A percentile compares a stretch with the other conserved stretches of the same genome.
Evolutionary conservation across 2,113 vertebrate genomes (phyloP).

Genomic region (Chrysochloris asiatica): DNA sequence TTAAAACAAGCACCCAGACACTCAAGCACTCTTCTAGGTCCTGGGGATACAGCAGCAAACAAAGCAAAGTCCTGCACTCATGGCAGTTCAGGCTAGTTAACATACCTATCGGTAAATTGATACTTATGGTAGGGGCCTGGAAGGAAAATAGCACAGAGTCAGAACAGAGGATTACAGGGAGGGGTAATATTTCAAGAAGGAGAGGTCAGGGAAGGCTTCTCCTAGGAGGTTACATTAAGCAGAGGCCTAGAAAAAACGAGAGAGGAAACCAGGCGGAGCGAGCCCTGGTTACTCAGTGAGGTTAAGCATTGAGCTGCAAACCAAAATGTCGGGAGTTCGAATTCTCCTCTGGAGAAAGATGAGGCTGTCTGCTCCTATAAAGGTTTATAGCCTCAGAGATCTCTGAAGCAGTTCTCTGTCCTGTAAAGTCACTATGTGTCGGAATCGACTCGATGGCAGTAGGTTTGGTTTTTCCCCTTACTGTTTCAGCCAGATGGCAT

Average conservation of each 20-base stretch:
- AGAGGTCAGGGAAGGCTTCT: background rate
- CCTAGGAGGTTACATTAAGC: background rate
- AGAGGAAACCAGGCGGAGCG: too few species aligned
- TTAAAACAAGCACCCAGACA: background rate
- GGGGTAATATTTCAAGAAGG: background rate
- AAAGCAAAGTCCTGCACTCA: background rate
- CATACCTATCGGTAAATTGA: background rate
- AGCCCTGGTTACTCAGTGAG: too few species aligned
- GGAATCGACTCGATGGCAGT: too few species aligned
- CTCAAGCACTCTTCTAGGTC: background rate
- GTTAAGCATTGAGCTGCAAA: too few species aligned
- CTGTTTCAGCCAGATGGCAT: background rate
- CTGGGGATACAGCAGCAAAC: background rate
- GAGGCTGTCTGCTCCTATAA: too few species aligned
- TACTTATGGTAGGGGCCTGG: background rate
- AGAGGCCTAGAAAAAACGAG: background rate
- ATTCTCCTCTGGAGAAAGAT: too few species aligned
- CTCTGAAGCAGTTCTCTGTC: too few species aligned
- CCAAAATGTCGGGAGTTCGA: too few species aligned
- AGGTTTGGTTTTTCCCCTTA: too few species aligned
- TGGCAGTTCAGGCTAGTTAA: background rate
- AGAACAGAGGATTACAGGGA: background rate
- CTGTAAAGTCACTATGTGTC: too few species aligned
- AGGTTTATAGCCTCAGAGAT: too few species aligned
- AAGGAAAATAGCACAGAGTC: background rate